Base-by-base conservation (phyloP, 2,888 invertebrate species). In the Plemyria rubiginata region DNA sequence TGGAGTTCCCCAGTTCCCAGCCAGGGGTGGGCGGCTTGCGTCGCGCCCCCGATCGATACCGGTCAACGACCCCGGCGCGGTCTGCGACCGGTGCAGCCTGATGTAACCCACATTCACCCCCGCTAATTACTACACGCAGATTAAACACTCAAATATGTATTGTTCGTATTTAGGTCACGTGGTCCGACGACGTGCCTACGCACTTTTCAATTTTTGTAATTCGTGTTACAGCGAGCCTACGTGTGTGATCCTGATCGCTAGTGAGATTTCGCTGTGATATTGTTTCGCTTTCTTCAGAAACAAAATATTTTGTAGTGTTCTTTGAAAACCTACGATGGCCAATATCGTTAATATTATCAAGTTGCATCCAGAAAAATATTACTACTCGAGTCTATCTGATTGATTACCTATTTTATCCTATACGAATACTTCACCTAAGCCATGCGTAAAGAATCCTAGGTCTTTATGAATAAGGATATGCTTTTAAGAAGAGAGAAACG, bases 21-120 rank as follows among this genome's bases (percentile, higher is more conserved):
- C 73, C 69, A 73, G 66, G 72, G 68, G 72, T 75, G 80, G 84
- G 81, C 71, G 87, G 78, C 78, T 74, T 76, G 79, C 76, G 82
- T 79, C 82, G 83, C 85, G 82, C 86, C 75, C 86, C 78, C 86
- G 92, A 88, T 92, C 92, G 91, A 92, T 92, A 90, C 78, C 88
- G 91, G 91, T 85, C 91, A 86, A 87, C 85, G 91, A 92, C 89
- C 92, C 83, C 87, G 84, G 74, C 76, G 82, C 82, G 84, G 84
- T 82, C 85, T 80, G 80, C 84, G 85, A 86, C 81, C 84, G 85
- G 78, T 80, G 72, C 73, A 60, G 73, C 82, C 85, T 79, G 79
- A 80, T 84, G 84, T 89, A 89, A 88, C 88, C 88, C 84, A 89
- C 87, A 86, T 89, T 85, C 79, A 59, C 76, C 75, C 78, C 75